Evolutionary conservation across 2,888 invertebrate species (phyloP).

Genomic region (Drosophila mayaguana): DNA sequence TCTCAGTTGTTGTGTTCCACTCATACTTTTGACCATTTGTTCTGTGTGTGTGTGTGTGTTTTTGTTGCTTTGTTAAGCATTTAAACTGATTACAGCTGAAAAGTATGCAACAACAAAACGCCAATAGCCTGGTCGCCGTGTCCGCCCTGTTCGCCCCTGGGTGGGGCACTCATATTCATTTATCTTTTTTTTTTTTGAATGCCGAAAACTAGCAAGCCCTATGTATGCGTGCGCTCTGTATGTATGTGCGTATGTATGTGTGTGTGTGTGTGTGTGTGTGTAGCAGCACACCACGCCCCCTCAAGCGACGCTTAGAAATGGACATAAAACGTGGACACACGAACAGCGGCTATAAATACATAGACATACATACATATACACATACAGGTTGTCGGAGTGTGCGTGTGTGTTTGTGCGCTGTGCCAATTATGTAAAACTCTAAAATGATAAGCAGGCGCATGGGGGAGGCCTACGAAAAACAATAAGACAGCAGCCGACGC

Average conservation of each 20-base stretch:
- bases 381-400: constrained; percentile 4
- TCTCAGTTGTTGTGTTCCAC: constrained; percentile 8
- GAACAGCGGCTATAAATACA: constrained; percentile 32
- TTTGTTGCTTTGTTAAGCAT: constrained; percentile 74
- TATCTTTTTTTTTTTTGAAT: constrained; percentile 72
- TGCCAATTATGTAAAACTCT: constrained; percentile 77
- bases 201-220: constrained; percentile 38
- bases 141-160: constrained; percentile 1
- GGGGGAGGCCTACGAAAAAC: constrained; percentile 69
- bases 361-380: constrained; percentile 11
- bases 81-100: constrained; percentile 77
- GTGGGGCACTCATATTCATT: constrained; percentile 70
- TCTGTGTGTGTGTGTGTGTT: constrained; percentile 21
- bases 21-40: constrained; percentile 1
- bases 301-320: constrained; percentile 59
- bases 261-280: constrained; percentile 29
- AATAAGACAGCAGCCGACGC: constrained; percentile 61
- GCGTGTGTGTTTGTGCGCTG: constrained; percentile 17
- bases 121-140: constrained; percentile 40
- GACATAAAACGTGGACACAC: constrained; percentile 51
- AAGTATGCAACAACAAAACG: constrained; percentile 69
- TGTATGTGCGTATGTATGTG: constrained; percentile 9
- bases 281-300: constrained; percentile 57
- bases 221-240: constrained; percentile 12
- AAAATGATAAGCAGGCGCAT: constrained; percentile 71